These are phyloP conservation scores for Corythucha ciliata DNA, from an alignment of 2,888 invertebrate genomes.

Conservation along the genomic window DNA sequence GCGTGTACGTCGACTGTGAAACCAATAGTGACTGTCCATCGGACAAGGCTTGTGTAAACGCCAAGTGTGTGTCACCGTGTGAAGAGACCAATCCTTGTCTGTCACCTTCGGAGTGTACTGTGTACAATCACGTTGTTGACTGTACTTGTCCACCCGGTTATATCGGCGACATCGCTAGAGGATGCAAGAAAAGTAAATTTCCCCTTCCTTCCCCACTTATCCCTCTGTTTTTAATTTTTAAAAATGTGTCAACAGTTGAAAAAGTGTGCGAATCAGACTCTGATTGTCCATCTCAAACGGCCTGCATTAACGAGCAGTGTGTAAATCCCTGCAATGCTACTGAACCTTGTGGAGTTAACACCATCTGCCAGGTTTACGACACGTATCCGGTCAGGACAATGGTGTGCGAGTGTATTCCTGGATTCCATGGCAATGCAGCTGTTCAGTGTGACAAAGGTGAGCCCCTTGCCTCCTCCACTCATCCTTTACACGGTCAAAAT, in stretches of 20 bases:
- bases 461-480: background rate
- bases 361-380: slow-evolving; percentile 67
- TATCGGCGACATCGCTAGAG: slow-evolving; percentile 51
- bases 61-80: slow-evolving; percentile 70
- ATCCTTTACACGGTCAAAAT: background rate
- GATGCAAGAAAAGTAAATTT: slow-evolving; percentile 48
- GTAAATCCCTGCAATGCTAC: slow-evolving; percentile 72
- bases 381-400: slow-evolving; percentile 77
- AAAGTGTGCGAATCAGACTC: slow-evolving; percentile 63
- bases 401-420: slow-evolving; percentile 78
- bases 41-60: slow-evolving; percentile 70
- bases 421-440: slow-evolving; percentile 79
- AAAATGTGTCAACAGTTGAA: slow-evolving; percentile 40
- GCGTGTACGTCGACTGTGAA: slow-evolving; percentile 71
- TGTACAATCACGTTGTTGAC: slow-evolving; percentile 64
- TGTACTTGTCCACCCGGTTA: slow-evolving; percentile 75
- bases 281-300: slow-evolving; percentile 73
- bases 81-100: slow-evolving; percentile 56
- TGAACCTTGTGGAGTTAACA: slow-evolving; percentile 71
- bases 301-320: slow-evolving; percentile 72
- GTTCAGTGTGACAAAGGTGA: slow-evolving; percentile 69
- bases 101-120: slow-evolving; percentile 63
- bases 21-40: slow-evolving; percentile 70
- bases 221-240: background rate
- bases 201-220: background rate